Evolutionary conservation across 2,797 vertebrate species (phyloP).

Genomic region (Botia almorhae): DNA sequence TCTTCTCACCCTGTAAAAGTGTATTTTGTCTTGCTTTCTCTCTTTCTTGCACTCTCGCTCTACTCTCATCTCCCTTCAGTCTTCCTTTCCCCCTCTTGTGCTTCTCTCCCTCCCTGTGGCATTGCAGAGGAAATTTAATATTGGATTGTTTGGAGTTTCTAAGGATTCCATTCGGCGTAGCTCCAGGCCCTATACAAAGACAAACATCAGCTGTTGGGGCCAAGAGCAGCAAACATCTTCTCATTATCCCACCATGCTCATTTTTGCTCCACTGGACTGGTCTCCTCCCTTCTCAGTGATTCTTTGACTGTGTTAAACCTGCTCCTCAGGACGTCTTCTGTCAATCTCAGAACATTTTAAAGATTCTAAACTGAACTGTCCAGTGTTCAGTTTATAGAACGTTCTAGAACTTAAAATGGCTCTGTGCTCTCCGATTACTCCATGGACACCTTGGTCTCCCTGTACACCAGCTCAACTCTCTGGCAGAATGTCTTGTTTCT

Average conservation of each 20-base stretch:
- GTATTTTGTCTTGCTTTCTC: slow-evolving; percentile 44
- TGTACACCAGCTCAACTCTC: neutral
- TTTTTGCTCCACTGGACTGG: slow-evolving; percentile 63
- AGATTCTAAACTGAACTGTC: neutral
- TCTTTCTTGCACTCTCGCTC: slow-evolving; percentile 12
- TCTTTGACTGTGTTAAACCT: slow-evolving; percentile 18
- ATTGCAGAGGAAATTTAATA: slow-evolving; percentile 91
- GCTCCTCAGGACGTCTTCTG: neutral
- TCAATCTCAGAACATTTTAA: slow-evolving; percentile 17
- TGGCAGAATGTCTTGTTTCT: neutral
- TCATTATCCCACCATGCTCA: slow-evolving; percentile 75
- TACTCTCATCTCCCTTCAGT: slow-evolving; percentile 40
- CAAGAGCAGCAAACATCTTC: slow-evolving; percentile 85
- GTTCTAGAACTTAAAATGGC: neutral
- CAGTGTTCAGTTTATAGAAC: neutral
- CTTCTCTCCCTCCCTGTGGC: slow-evolving; percentile 64
- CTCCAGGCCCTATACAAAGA: slow-evolving; percentile 88
- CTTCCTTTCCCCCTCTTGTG: slow-evolving; percentile 54
- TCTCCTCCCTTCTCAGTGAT: slow-evolving; percentile 43
- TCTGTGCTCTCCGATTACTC: neutral
- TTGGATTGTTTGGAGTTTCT: slow-evolving; percentile 95
- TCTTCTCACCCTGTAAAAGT: slow-evolving; percentile 31
- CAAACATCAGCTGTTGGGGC: slow-evolving; percentile 86
- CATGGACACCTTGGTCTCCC: neutral
- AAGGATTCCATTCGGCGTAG: slow-evolving; percentile 88